A percentile compares a stretch with the other conserved stretches of the same genome.
These are phyloP conservation scores for Clivina fossor DNA, from an alignment of 2,888 invertebrate genomes.

Conservation along the genomic window DNA sequence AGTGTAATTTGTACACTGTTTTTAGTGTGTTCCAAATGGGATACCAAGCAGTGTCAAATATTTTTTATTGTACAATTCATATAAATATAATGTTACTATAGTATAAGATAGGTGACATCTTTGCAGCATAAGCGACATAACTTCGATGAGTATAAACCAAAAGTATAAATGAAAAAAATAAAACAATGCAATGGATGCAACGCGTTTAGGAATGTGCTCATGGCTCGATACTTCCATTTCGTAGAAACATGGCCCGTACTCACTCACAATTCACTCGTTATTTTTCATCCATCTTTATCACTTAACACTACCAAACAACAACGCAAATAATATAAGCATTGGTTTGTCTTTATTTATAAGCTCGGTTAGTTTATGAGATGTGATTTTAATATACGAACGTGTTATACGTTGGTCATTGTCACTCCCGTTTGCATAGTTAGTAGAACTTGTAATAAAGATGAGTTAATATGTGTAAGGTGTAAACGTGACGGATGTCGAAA, in stretches of 20 bases:
- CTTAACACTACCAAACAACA: too few species aligned
- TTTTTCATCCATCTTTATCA: too few species aligned
- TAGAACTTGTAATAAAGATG: slow-evolving; percentile 9
- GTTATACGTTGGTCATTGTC: slow-evolving; percentile 5
- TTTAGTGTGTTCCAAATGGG: too few species aligned
- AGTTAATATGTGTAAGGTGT: slow-evolving; percentile 16
- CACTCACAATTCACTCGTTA: slow-evolving; percentile 1
- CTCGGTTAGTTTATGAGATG: slow-evolving; percentile 13
- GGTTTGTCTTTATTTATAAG: background rate
- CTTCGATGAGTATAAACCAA: too few species aligned
- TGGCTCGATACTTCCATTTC: slow-evolving; percentile 19
- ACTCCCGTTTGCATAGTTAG: slow-evolving; percentile 5
- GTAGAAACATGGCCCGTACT: slow-evolving; percentile 13
- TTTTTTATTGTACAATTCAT: too few species aligned
- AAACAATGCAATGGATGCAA: slow-evolving; percentile 21
- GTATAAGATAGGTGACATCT: slow-evolving; percentile 21
- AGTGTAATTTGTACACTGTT: too few species aligned
- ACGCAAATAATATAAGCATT: background rate
- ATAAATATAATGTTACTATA: slow-evolving; percentile 11
- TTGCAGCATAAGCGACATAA: slow-evolving; percentile 17
- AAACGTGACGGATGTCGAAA: slow-evolving; percentile 12
- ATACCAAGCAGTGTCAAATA: too few species aligned
- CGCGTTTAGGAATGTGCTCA: slow-evolving; percentile 18
- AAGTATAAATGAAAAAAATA: too few species aligned
- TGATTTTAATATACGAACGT: slow-evolving; percentile 24